Base-by-base conservation (phyloP, 2,888 invertebrate species). In the Lucinisca nassula region DNA sequence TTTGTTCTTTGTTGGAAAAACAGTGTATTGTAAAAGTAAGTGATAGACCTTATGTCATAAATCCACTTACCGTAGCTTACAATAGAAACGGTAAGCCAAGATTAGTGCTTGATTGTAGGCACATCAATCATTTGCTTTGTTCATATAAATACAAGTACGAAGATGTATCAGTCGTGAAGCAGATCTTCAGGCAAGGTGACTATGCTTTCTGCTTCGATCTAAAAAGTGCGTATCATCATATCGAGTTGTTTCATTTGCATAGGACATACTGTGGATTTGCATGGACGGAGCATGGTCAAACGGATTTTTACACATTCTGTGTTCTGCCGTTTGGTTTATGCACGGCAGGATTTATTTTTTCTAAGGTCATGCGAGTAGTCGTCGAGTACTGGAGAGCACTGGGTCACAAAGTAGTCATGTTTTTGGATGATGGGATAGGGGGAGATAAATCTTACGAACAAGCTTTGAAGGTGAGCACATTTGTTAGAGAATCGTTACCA, bases 401-500 rank as follows among this genome's bases (percentile, higher is more conserved):
- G 17, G 61, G 61, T 30, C 30, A 61, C 30, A 61, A 27, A 30
- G 45, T 72, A n/a, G n/a, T n/a, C n/a, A n/a, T n/a, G n/a, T n/a
- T n/a, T n/a, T n/a, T n/a, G n/a, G 38, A 32, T 35, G 32, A 49
- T 51, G 51, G 75, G 8, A 76, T 86, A 38, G 79, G 82, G 0
- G 76, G 75, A 3, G 37, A 37, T 21, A 51, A n/a, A 12, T 51
- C 74, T 14, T 79, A 58, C 49, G 58, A 67, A 8, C 49, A 40
- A 24, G 78, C 87, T 37, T 55, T 73, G 30, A 14, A 38, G 12
- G 17, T 67, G 14, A 67, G 82, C 24, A 30, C 49, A 51, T 72
- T 40, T 24, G 78, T 88, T 24, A 58, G 79, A 32, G 37, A 74
- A 37, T 75, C 83, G 61, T 73, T 91, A n/a, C 21, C 30, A 21